Percentiles rank a stretch among this genome's conserved stretches.
These are phyloP conservation scores for Hermodice carunculata DNA, from an alignment of 2,888 invertebrate genomes.

Conservation along the genomic window DNA sequence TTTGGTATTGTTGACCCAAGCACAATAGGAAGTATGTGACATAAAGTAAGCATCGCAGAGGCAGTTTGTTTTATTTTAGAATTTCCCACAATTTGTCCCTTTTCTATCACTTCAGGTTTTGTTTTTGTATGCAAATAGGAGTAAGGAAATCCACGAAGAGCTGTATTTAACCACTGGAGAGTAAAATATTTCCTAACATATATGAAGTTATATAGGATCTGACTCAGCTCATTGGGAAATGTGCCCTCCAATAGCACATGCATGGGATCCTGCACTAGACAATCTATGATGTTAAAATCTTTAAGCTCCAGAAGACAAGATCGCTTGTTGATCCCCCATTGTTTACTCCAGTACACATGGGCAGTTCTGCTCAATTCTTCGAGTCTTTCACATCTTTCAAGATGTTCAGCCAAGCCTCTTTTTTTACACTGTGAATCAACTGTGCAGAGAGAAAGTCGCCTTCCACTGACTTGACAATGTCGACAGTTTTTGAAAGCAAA, in stretches of 20 bases:
- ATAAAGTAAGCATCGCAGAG: background rate
- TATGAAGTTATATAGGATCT: conserved; percentile 5
- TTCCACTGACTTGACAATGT: conserved; percentile 5
- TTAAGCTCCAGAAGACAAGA: conserved; percentile 12
- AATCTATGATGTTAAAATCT: conserved; percentile 9
- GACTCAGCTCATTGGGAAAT: conserved; percentile 15
- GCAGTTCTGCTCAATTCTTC: background rate
- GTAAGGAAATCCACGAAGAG: background rate
- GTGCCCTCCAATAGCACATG: conserved; percentile 30
- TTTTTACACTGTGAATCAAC: background rate
- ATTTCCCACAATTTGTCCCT: background rate
- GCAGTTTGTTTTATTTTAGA: background rate
- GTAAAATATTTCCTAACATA: background rate
- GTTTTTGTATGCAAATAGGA: background rate
- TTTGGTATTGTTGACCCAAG: conserved; percentile 21
- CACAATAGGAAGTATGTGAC: conserved; percentile 6
- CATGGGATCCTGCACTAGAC: conserved; percentile 25
- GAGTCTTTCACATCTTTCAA: conserved; percentile 10
- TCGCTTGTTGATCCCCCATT: conserved; percentile 25
- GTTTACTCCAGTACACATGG: conserved; percentile 25
- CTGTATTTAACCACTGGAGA: conserved; percentile 5
- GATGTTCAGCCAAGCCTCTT: conserved; percentile 13
- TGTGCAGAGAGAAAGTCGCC: background rate
- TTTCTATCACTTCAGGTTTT: background rate
- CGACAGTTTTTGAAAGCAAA: conserved; percentile 24